Conservation (phyloP, 2,888 invertebrate species). For the Parasteatoda lunata region DNA sequence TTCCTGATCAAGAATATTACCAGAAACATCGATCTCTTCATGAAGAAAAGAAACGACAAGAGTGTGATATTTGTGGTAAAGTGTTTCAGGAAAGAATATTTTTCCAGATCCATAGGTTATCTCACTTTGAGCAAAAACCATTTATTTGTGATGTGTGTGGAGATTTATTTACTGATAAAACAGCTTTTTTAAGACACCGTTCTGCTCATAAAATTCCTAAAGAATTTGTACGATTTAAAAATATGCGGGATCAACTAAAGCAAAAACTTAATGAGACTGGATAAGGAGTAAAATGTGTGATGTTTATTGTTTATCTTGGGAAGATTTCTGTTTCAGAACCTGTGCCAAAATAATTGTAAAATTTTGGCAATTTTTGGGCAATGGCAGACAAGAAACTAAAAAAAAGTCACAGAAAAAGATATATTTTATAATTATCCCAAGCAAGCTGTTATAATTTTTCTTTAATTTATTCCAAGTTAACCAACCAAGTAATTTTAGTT, state of each 20-base stretch:
- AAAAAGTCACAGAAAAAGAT: no score
- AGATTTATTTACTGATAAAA: slow-evolving; percentile 5
- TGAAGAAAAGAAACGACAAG: slow-evolving; percentile 4
- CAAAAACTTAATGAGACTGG: background rate
- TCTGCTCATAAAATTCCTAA: slow-evolving; percentile 1
- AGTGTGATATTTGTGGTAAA: slow-evolving; percentile 4
- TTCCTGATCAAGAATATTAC: background rate
- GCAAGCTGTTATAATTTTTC: no score
- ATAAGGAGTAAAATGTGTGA: background rate
- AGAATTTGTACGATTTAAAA: background rate
- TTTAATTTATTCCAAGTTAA: no score
- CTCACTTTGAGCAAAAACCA: background rate
- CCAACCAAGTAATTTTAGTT: no score
- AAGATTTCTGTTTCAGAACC: no score
- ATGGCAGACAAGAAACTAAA: no score
- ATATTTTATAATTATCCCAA: no score
- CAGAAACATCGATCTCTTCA: background rate
- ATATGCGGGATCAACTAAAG: background rate
- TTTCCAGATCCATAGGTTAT: background rate
- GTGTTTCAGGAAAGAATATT: background rate
- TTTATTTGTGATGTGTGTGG: slow-evolving; percentile 7
- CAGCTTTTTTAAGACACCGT: background rate
- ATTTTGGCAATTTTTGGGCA: no score
- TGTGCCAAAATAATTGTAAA: no score
- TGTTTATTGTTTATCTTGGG: no score